Conservation (phyloP, 2,888 invertebrate species). For the Horisme vitalbata region DNA sequence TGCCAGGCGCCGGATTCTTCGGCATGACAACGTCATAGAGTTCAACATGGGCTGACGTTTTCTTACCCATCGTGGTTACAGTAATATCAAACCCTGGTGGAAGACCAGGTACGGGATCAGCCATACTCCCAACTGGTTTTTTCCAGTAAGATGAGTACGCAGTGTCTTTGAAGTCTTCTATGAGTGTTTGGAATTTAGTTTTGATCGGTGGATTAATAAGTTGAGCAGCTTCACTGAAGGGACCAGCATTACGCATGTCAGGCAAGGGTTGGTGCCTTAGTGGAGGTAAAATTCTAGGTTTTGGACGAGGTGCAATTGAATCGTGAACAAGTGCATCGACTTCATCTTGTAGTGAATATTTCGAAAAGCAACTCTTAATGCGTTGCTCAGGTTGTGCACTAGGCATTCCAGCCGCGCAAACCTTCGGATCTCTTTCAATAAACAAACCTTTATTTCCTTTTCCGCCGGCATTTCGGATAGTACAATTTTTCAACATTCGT, state of each 20-base stretch:
- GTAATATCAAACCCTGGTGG: slow-evolving; percentile 38
- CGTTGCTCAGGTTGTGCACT: slow-evolving; percentile 32
- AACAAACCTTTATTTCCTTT: slow-evolving; percentile 51
- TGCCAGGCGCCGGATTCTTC: slow-evolving; percentile 32
- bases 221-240: slow-evolving; percentile 30
- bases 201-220: slow-evolving; percentile 42
- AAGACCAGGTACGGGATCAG: slow-evolving; percentile 41
- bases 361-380: slow-evolving; percentile 34
- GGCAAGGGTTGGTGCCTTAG: slow-evolving; percentile 24
- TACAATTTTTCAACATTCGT: no score
- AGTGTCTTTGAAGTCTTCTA: slow-evolving; percentile 44
- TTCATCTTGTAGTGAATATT: slow-evolving; percentile 47
- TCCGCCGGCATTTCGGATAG: slow-evolving; percentile 42
- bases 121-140: slow-evolving; percentile 35
- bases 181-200: slow-evolving; percentile 45
- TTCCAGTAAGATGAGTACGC: slow-evolving; percentile 48
- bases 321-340: slow-evolving; percentile 47
- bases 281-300: slow-evolving; percentile 31
- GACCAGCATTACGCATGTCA: slow-evolving; percentile 41
- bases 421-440: slow-evolving; percentile 42
- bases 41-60: slow-evolving; percentile 25
- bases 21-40: slow-evolving; percentile 48
- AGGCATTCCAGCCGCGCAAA: slow-evolving; percentile 47
- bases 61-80: slow-evolving; percentile 39
- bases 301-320: slow-evolving; percentile 37